Evolutionary conservation across 2,888 invertebrate species (phyloP).

Genomic region (Amphipyra berbera): DNA sequence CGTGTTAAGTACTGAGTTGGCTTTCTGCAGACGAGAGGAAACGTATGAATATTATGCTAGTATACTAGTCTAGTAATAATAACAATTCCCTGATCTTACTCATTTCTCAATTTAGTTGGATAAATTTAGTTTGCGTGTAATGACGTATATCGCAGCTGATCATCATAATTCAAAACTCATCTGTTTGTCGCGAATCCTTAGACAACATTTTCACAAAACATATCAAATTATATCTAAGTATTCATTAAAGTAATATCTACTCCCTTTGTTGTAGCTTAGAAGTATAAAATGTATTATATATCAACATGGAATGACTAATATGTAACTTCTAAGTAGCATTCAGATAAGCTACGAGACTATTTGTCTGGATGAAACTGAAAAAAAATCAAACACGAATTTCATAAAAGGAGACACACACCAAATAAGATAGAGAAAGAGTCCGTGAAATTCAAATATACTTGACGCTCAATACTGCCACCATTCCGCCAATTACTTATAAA

Average conservation of each 20-base stretch:
- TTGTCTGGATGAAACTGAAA: conserved; percentile 8
- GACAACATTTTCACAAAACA: neutral
- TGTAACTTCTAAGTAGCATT: neutral
- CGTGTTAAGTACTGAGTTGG: conserved; percentile 52
- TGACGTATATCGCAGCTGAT: conserved; percentile 54
- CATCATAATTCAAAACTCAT: conserved; percentile 38
- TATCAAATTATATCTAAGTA: neutral
- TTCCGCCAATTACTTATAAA: conserved; percentile 69
- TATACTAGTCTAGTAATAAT: conserved; percentile 21
- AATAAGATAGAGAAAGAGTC: conserved; percentile 39
- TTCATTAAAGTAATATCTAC: neutral
- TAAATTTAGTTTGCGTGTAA: conserved; percentile 51
- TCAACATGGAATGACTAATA: neutral
- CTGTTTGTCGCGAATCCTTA: conserved; percentile 13
- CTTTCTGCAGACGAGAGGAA: conserved; percentile 32
- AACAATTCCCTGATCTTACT: conserved; percentile 51
- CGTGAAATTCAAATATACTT: conserved; percentile 42
- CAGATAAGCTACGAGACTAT: conserved; percentile 15
- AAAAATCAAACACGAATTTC: conserved; percentile 15
- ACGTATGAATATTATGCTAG: conserved; percentile 24
- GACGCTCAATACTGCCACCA: conserved; percentile 44
- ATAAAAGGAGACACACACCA: conserved; percentile 10
- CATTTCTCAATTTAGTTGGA: conserved; percentile 47
- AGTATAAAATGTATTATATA: neutral
- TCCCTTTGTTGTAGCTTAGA: too few species aligned